Conservation (phyloP, 2,113 vertebrate genomes). For the Aptenodytes patagonicus region DNA sequence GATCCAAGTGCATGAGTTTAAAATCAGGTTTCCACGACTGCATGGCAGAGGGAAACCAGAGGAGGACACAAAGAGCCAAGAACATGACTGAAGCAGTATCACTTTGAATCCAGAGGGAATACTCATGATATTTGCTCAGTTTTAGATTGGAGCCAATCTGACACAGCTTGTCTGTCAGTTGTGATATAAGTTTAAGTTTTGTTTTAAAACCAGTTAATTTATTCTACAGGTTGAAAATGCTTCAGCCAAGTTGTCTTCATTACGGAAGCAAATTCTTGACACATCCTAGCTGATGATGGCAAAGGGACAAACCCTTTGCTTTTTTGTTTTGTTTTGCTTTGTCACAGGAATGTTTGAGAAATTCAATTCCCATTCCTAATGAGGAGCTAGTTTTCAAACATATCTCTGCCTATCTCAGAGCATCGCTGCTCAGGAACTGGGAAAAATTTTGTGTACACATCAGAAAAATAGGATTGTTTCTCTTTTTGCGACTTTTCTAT, state of each 20-base stretch:
- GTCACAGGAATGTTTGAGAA: not conserved
- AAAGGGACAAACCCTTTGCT: not conserved
- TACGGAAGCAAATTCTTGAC: not conserved
- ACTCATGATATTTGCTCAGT: not conserved
- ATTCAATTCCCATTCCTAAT: not conserved
- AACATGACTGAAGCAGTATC: not conserved
- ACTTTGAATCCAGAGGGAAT: not conserved
- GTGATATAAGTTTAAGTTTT: not conserved
- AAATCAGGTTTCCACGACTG: not conserved
- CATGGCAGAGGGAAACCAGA: not conserved
- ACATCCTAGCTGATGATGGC: not conserved
- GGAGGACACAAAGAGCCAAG: not conserved
- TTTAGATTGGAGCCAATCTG: not conserved
- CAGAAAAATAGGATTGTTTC: not conserved
- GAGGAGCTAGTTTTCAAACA: not conserved
- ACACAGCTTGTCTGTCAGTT: not conserved
- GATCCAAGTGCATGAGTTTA: not conserved
- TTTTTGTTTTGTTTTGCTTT: not conserved
- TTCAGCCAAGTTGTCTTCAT: not conserved
- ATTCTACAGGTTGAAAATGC: conserved; percentile 4
- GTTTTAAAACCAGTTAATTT: not conserved
- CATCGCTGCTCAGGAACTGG: not conserved
- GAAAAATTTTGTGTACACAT: not conserved
- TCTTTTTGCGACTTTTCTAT: not conserved
- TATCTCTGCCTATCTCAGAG: not conserved